Evolutionary conservation across 2,113 vertebrate species (phyloP).

Genomic region (Plecotus auritus): DNA sequence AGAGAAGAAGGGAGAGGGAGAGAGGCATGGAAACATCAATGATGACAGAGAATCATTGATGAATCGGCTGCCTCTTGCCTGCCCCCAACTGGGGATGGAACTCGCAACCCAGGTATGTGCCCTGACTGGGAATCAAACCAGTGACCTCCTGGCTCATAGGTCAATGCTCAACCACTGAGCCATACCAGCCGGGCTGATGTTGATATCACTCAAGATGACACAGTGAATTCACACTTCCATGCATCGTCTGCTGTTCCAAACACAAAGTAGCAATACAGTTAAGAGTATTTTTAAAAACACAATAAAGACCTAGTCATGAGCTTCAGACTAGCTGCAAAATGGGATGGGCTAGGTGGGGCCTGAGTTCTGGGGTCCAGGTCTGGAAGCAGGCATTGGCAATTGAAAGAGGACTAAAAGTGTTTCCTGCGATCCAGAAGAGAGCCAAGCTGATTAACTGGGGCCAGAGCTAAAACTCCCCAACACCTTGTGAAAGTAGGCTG

Average conservation of each 20-base stretch:
- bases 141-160: no score
- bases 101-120: no score
- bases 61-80: no score
- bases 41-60: no score
- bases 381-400: neutral
- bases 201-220: neutral
- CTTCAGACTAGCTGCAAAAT: neutral
- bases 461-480: neutral
- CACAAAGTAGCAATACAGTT: neutral
- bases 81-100: no score
- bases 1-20: no score
- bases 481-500: neutral
- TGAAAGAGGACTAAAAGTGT: neutral
- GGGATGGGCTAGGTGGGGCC: neutral
- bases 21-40: no score
- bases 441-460: neutral
- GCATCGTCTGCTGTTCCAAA: neutral
- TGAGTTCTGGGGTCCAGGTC: neutral
- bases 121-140: no score
- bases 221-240: neutral
- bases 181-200: neutral
- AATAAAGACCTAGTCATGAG: neutral
- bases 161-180: no score
- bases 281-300: neutral
- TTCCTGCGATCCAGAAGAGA: neutral